phyloP scores from a whole-genome alignment of 2,113 vertebrate genomes.

The Phylloscopus trochilus region DNA sequence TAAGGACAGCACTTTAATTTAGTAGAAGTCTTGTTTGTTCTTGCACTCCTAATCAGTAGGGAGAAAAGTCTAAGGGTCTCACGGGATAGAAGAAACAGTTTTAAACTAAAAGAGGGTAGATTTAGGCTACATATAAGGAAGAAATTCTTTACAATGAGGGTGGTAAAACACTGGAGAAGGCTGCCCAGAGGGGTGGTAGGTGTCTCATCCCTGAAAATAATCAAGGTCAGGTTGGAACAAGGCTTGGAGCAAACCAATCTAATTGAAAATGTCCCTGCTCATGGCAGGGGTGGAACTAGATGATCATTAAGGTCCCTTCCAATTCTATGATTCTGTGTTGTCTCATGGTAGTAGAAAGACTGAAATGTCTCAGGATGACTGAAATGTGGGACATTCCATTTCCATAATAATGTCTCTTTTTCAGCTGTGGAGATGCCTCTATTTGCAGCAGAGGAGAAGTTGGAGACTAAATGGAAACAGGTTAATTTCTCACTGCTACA shows the following conservation, averaged over 20 bases:
- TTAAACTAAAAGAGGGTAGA: background rate
- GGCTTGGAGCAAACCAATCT: background rate
- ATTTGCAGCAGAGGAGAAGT: background rate
- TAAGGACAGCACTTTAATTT: background rate
- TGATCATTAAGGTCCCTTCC: background rate
- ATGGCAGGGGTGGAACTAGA: background rate
- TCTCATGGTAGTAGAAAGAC: background rate
- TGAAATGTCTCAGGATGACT: background rate
- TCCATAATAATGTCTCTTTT: background rate
- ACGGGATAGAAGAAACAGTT: background rate
- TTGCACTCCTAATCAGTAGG: background rate
- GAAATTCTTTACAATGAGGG: background rate
- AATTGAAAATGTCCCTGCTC: background rate
- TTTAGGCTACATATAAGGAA: background rate
- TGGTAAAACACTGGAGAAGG: background rate
- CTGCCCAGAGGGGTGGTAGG: background rate
- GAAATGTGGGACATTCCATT: background rate
- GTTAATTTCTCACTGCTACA: background rate
- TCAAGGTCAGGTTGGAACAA: background rate
- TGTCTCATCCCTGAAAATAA: background rate
- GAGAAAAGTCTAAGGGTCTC: background rate
- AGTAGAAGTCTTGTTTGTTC: background rate
- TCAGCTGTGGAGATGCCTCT: background rate
- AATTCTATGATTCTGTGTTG: background rate
- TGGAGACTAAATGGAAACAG: background rate